phyloP scores from a whole-genome alignment of 2,113 vertebrate genomes.

The Lates calcarifer region DNA sequence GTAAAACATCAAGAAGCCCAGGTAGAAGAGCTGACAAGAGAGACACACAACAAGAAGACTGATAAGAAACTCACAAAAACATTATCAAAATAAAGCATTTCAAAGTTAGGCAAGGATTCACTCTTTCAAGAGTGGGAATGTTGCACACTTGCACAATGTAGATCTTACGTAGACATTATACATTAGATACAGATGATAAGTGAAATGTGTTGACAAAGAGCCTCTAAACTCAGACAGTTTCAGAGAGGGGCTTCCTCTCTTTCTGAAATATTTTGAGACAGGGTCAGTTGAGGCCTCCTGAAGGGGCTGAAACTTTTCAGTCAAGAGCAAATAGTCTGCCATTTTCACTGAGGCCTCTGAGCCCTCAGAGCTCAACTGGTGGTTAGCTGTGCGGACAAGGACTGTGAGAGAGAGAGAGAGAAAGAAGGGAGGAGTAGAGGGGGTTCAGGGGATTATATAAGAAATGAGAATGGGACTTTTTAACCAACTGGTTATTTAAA shows the following conservation, averaged over 20 bases:
- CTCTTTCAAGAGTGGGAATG: too few species aligned
- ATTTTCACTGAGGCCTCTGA: constrained; percentile 23
- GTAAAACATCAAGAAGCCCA: constrained; percentile 97
- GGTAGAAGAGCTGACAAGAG: constrained; percentile 90
- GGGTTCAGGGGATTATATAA: background rate
- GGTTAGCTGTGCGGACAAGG: constrained; percentile 2
- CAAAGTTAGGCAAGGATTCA: background rate
- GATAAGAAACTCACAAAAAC: background rate
- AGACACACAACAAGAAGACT: constrained; percentile 1
- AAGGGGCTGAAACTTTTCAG: constrained; percentile 14
- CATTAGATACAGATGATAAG: background rate
- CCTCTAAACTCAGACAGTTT: constrained; percentile 14
- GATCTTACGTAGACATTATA: background rate
- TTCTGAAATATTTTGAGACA: constrained; percentile 35
- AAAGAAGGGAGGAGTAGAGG: background rate
- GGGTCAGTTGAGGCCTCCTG: constrained; percentile 18
- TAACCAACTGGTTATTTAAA: background rate
- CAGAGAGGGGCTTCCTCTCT: constrained; percentile 10
- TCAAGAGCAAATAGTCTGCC: background rate
- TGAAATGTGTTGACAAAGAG: constrained; percentile 12
- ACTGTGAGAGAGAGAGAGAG: constrained; percentile 15
- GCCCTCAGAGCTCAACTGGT: constrained; percentile 32
- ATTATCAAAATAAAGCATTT: background rate
- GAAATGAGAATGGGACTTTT: background rate
- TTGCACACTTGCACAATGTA: too few species aligned